phyloP scores from a whole-genome alignment of 2,113 vertebrate genomes.

The Copsychus sechellarum region DNA sequence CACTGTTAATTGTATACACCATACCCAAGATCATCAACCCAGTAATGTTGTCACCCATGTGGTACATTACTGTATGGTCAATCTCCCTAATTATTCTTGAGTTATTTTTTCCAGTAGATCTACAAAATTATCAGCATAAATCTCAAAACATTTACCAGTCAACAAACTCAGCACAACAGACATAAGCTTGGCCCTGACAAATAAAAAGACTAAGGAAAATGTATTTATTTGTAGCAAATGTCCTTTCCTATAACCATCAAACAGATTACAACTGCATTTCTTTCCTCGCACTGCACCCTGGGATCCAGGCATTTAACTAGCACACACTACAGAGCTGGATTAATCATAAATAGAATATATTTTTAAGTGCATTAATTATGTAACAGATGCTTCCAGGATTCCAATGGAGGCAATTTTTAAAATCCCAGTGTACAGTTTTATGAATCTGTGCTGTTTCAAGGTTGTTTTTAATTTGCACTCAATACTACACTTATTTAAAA shows the following conservation, averaged over 20 bases:
- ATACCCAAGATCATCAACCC: constrained; percentile 11
- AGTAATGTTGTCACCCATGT: neutral
- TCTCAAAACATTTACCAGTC: constrained; percentile 52
- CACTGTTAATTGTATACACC: constrained; percentile 51
- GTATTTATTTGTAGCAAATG: constrained; percentile 59
- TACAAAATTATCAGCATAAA: constrained; percentile 39
- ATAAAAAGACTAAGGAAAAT: constrained; percentile 54
- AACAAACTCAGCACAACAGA: constrained; percentile 56
- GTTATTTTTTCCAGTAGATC: constrained; percentile 54
- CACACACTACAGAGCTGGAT: constrained; percentile 45
- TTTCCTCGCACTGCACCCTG: constrained; percentile 41
- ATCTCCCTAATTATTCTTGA: constrained; percentile 61
- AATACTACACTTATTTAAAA: neutral
- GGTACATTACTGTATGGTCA: constrained; percentile 21
- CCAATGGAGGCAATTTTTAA: constrained; percentile 62
- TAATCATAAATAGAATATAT: constrained; percentile 68
- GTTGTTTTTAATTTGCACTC: constrained; percentile 26
- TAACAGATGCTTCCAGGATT: constrained; percentile 67
- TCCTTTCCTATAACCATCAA: constrained; percentile 52
- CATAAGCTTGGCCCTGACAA: constrained; percentile 48
- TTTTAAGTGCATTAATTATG: constrained; percentile 70
- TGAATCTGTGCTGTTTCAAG: constrained; percentile 37
- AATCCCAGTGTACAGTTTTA: constrained; percentile 44
- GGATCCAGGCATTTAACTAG: constrained; percentile 64
- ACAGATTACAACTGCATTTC: constrained; percentile 21